Base-by-base conservation (phyloP, 2,113 vertebrate genomes). In the Laticauda colubrina region DNA sequence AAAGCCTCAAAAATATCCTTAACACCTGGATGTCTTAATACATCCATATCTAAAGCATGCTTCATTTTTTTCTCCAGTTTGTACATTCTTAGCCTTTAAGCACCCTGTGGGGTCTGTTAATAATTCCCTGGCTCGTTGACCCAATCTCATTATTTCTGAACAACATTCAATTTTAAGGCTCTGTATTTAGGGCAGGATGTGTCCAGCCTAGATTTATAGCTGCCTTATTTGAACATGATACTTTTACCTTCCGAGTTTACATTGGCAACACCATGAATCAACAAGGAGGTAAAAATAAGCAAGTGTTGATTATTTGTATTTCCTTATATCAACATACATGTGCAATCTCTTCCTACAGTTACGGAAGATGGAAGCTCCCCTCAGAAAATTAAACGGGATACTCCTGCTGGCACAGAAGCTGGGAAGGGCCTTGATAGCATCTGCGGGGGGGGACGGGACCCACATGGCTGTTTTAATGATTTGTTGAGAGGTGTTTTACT, bases 151-250 rank as follows among this genome's bases (percentile, higher is more conserved):
- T 96, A 94, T 96, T 96, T 90, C 91, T 1, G 0, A 96, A 95
- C 92, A 92, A 92, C 91, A 85, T 85, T 89, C 8, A 39, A 23
- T 97, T 94, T 91, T 14, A 55, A 61, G 94, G 94, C 93, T 94
- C 96, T 96, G 96, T 96, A 96, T 97, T 96, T 97, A 95, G 0
- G 0, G 96, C 96, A 97, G 97, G 98, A 98, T 98, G 96, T 97
- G 96, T 97, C 94, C 97, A 96, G 92, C 92, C 95, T 94, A 64
- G 0, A 69, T 93, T 96, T 87, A 93, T 93, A 94, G 95, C 93
- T 85, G 75, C 94, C 92, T 95, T 34, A 95, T 96, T 94, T 96
- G 94, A 96, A 96, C 96, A 96, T 91, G 90, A 92, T 94, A 95
- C 96, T 96, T 96, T 94, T 96, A 97, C 97, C 96, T 97, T 96